Evolutionary conservation across 2,888 invertebrate genomes (phyloP).

Genomic region (Drosophila nr. medialis): DNA sequence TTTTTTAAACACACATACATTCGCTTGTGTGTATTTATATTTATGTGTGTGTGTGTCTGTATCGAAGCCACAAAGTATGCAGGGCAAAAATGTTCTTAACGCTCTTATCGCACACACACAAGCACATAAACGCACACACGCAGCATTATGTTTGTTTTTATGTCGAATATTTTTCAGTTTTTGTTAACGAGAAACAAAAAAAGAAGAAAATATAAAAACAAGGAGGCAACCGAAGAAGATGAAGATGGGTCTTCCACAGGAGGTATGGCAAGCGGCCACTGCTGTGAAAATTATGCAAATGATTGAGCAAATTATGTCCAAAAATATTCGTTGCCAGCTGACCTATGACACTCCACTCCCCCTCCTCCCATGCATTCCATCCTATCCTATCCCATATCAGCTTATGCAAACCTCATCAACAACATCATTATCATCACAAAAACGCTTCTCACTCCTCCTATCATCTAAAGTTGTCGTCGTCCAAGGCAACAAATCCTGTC

Average conservation of each 20-base stretch:
- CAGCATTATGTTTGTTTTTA: constrained; percentile 59
- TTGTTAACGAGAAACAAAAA: constrained; percentile 65
- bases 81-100: constrained; percentile 51
- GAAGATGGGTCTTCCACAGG: neutral
- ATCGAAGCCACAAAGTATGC: constrained; percentile 67
- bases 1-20: constrained; percentile 53
- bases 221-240: neutral
- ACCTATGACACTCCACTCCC: constrained; percentile 36
- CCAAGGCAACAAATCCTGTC: constrained; percentile 67
- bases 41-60: constrained; percentile 12
- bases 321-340: constrained; percentile 49
- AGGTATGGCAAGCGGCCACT: constrained; percentile 39
- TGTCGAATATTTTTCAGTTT: constrained; percentile 50
- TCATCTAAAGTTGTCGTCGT: constrained; percentile 45
- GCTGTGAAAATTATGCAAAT: constrained; percentile 76
- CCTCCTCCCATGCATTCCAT: neutral
- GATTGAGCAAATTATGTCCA: constrained; percentile 77
- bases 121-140: constrained; percentile 27
- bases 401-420: constrained; percentile 17
- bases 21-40: constrained; percentile 1
- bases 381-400: neutral
- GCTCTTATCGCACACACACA: constrained; percentile 53
- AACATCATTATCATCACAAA: constrained; percentile 36
- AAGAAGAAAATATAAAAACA: constrained; percentile 26
- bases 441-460: neutral